Evolutionary conservation across 2,797 vertebrate genomes (phyloP), one percentile per base, ranked within the genome.

Genomic region (Argya squamiceps): DNA sequence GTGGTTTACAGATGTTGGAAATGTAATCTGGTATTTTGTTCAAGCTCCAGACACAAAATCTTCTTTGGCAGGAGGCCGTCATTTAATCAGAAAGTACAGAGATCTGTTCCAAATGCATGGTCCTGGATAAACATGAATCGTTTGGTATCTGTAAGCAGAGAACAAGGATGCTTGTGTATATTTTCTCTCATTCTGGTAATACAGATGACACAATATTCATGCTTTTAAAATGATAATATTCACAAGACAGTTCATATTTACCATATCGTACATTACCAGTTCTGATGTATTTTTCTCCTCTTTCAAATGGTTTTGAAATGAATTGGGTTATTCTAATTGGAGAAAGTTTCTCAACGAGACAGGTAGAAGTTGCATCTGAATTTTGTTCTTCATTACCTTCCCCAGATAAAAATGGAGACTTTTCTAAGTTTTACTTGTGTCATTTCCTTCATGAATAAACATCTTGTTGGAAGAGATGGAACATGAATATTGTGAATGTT

Each of bases 41-140:
- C 27, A 73, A 14, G 53, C n/a, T 84, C 55, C 37, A 83, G 27
- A 88, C 30, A 26, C 13, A 85, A 92, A 83, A 7, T 56, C 13
- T 75, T 85, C 15, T 71, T 67, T 92, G n/a, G 22, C 30, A 71
- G 39, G 34, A 84, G 22, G 11, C 36, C 10, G 55, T 32, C 16
- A 56, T 89, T 94, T 87, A 77, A 67, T 69, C 41, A 81, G 36
- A 84, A 89, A 79, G 23, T 34, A 67, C 24, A 80, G 19, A 55
- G 47, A 50, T 56, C 29, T 77, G 4, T 81, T 93, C 46, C 60
- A 80, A 73, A 74, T 26, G 4, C 15, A 15, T 23, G 8, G 46
- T n/a, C 13, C 49, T 44, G 29, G 56, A 18, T 73, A 69, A 68
- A 19, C 26, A 49, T 60, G 22, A 22, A 29, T 50, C 11, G 2